A percentile compares a stretch with the other conserved stretches of the same genome.
Conservation (phyloP, 2,888 invertebrate genomes). For the Deilephila porcellus region DNA sequence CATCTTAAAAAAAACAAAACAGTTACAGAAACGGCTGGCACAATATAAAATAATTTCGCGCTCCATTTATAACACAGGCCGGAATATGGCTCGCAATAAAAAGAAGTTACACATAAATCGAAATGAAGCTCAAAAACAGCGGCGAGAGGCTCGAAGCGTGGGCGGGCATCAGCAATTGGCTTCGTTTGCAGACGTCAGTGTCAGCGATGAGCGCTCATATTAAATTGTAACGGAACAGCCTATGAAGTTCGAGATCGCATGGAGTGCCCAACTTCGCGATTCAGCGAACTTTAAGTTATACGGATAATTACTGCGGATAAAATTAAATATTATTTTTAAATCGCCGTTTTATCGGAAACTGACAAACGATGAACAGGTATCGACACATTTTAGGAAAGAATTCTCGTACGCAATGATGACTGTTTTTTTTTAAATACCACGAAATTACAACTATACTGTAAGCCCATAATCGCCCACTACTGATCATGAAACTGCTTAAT, state of each 20-base stretch:
- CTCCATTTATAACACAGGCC: conserved; percentile 20
- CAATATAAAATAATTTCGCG: not conserved
- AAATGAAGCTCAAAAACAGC: conserved; percentile 29
- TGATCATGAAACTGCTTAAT: no score
- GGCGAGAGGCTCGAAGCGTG: conserved; percentile 33
- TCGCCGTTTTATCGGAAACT: no score
- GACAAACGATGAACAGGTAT: no score
- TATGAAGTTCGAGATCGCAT: not conserved
- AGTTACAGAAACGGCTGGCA: not conserved
- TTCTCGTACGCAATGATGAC: no score
- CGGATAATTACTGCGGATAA: no score
- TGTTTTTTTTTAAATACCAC: no score
- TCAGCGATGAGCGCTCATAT: not conserved
- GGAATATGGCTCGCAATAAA: not conserved
- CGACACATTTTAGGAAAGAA: no score
- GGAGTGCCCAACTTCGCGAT: not conserved
- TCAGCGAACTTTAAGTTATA: no score
- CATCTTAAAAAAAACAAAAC: not conserved
- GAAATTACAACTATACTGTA: no score
- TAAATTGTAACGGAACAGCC: conserved; percentile 4
- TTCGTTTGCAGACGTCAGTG: conserved; percentile 59
- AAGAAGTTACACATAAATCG: conserved; percentile 32
- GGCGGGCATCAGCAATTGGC: conserved; percentile 54
- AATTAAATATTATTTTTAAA: no score
- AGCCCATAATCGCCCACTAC: no score